Evolutionary conservation across 2,888 invertebrate genomes (phyloP), one percentile per base, ranked within the genome.

Genomic region (Sarcophaga variegata): DNA sequence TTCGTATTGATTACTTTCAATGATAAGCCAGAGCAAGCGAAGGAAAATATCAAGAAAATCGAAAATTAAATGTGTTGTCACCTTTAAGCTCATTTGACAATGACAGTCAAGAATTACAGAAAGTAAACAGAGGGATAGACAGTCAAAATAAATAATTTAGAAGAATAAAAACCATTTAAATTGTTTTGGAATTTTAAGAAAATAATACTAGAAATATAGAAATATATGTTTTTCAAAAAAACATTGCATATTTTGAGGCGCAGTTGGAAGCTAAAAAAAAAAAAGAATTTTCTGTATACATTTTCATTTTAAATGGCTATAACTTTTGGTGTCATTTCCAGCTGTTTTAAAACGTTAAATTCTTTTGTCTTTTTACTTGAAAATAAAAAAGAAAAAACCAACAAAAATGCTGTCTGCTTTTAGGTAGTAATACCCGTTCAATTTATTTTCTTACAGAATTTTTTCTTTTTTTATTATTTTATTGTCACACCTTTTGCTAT

Each of bases 21-120:
- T 25, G 37, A 71, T 54, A 71, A 64, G 17, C 71, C 63, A 71
- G 71, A 54, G 10, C 37, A 70, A 20, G 45, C 45, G 20, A 37
- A 3, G 12, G 11, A 62, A 60, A 62, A 62, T 45, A 4, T 17
- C 37, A 59, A 17, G 47, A 78, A 49, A 45, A 47, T n/a, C 3
- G 47, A 62, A 47, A 47, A 67, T 67, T 22, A 45, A 80, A 64
- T 60, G 72, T 49, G 22, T 54, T 81, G 67, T 69, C 75, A 81
- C 67, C 49, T 54, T 49, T 62, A 74, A 81, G 47, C 62, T 25
- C 5, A 67, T 27, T 47, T 47, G 69, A 47, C 69, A 78, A 69
- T 62, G 60, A 69, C n/a, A 69, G n/a, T 59, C 47, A 14, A 6
- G 5, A 60, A 69, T 67, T 60, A 45, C 11, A 78, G 12, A 47